A percentile compares a stretch with the other conserved stretches of the same genome.
phyloP scores from a whole-genome alignment of 2,888 invertebrate species.

The Leucania comma region DNA sequence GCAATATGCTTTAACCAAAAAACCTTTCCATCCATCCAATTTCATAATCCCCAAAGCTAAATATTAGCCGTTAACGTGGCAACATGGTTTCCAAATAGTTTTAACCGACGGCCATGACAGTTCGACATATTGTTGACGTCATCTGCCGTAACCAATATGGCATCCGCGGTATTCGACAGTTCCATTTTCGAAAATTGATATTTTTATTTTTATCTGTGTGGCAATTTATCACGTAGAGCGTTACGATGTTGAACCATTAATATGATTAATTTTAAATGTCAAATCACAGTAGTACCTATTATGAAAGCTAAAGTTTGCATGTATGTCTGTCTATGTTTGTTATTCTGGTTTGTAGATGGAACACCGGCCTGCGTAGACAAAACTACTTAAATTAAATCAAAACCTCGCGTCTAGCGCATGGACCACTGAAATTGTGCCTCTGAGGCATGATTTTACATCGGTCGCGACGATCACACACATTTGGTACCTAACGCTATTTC shows the following conservation, averaged over 20 bases:
- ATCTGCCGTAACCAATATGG: conserved; percentile 43
- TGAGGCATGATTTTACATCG: too few relatives aligned
- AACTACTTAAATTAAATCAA: too few relatives aligned
- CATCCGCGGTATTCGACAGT: conserved; percentile 43
- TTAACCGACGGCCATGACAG: conserved; percentile 26
- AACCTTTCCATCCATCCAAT: conserved; percentile 9
- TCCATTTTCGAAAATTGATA: conserved; percentile 65
- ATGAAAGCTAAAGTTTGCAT: too few relatives aligned
- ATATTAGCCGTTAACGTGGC: conserved; percentile 16
- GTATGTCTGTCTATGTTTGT: too few relatives aligned
- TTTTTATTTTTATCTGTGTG: conserved; percentile 47
- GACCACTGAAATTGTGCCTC: too few relatives aligned
- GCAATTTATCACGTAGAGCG: conserved; percentile 57
- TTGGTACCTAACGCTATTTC: too few relatives aligned
- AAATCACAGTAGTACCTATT: too few relatives aligned
- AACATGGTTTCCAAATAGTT: conserved; percentile 38
- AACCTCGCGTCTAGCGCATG: too few relatives aligned
- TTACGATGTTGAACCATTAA: conserved; percentile 6
- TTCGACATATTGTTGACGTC: conserved; percentile 26
- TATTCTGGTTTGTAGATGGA: conserved; percentile 2
- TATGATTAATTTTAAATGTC: too few relatives aligned
- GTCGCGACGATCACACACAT: too few relatives aligned
- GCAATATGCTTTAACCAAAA: neutral
- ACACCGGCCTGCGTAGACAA: too few relatives aligned
- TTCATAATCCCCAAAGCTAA: conserved; percentile 1